A percentile compares a stretch with the other conserved stretches of the same genome.
These are phyloP conservation scores for Mechanitis messenoides DNA, from an alignment of 2,888 invertebrate genomes.

Conservation along the genomic window DNA sequence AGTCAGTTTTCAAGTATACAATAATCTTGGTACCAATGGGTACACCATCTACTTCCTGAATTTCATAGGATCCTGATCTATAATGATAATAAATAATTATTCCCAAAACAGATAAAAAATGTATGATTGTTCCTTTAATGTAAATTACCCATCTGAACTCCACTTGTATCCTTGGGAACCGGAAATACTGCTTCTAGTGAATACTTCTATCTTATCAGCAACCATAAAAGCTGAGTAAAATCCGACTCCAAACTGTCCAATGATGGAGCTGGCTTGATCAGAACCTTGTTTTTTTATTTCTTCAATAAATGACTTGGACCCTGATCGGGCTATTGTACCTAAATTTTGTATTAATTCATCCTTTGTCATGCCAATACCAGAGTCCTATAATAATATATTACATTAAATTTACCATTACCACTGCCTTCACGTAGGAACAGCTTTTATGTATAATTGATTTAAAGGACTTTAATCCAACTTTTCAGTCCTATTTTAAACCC, in stretches of 20 bases:
- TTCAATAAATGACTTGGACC: constrained; percentile 94
- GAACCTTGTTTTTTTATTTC: constrained; percentile 83
- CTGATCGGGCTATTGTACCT: constrained; percentile 97
- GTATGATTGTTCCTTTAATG: not conserved
- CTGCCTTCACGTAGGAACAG: too few relatives aligned
- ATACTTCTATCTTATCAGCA: constrained; percentile 95
- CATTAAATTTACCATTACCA: too few relatives aligned
- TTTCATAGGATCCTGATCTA: constrained; percentile 91
- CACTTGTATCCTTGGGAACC: constrained; percentile 87
- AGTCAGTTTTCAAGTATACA: constrained; percentile 90
- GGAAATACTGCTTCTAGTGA: constrained; percentile 81
- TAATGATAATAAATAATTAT: constrained; percentile 29
- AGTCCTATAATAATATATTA: constrained; percentile 77
- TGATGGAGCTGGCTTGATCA: constrained; percentile 83
- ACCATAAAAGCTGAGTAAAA: constrained; percentile 99
- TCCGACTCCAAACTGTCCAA: constrained; percentile 98
- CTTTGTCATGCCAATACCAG: constrained; percentile 96
- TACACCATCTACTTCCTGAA: constrained; percentile 89
- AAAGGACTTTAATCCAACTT: too few relatives aligned
- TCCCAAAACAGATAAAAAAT: not conserved
- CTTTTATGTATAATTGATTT: too few relatives aligned
- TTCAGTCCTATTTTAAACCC: too few relatives aligned
- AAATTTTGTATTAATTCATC: constrained; percentile 93
- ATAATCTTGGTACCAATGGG: constrained; percentile 95
- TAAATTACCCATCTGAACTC: constrained; percentile 90